These are phyloP conservation scores for Cremastobaeus sp. DNA, from an alignment of 2,888 invertebrate species.

Conservation along the genomic window DNA sequence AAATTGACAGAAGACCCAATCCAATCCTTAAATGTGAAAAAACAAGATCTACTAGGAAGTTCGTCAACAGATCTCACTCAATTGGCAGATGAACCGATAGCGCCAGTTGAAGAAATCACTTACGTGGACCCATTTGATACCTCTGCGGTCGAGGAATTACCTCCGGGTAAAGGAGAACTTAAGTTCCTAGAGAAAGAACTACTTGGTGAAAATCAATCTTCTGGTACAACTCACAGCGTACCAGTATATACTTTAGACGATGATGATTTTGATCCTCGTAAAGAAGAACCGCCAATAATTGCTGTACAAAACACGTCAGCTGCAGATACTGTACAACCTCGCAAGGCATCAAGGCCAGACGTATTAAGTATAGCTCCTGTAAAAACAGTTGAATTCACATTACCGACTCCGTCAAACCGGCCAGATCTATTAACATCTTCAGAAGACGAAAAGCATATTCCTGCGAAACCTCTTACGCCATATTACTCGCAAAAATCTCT, in stretches of 20 bases:
- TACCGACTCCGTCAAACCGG: conserved; percentile 79
- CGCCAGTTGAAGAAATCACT: conserved; percentile 82
- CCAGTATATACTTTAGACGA: conserved; percentile 82
- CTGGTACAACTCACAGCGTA: conserved; percentile 59
- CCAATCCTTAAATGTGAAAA: conserved; percentile 63
- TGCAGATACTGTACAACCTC: too few relatives aligned
- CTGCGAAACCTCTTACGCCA: conserved; percentile 87
- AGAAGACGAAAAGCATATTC: conserved; percentile 81
- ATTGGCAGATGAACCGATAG: conserved; percentile 84
- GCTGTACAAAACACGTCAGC: conserved; percentile 24
- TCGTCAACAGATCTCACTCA: conserved; percentile 87
- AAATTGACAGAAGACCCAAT: conserved; percentile 54
- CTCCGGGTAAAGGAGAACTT: conserved; percentile 88
- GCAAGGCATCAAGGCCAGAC: conserved; percentile 83
- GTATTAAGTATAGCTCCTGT: conserved; percentile 76
- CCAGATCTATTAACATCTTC: conserved; percentile 81
- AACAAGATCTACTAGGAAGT: conserved; percentile 86
- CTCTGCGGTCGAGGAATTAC: conserved; percentile 85
- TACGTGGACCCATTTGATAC: conserved; percentile 93
- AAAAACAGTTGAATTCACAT: conserved; percentile 82
- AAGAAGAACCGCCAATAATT: conserved; percentile 77
- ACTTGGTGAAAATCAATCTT: conserved; percentile 79
- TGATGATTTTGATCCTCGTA: conserved; percentile 90
- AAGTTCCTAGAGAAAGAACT: conserved; percentile 89
- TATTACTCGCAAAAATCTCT: conserved; percentile 83